Evolutionary conservation across 2,888 invertebrate species (phyloP), one percentile per base, ranked within the genome.

Genomic region (Romanomermis culicivorax): DNA sequence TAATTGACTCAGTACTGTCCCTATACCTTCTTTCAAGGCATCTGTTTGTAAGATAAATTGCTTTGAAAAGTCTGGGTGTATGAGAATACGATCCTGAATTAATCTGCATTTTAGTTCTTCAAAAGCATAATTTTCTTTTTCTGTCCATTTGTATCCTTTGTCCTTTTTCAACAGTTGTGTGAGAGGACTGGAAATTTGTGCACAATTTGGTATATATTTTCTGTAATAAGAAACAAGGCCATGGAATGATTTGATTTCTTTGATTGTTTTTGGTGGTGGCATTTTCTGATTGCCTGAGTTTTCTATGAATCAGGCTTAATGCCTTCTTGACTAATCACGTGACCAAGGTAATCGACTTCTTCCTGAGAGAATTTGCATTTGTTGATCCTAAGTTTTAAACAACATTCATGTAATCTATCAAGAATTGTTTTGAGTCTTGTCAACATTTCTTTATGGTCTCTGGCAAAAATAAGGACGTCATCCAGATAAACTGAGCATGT

Each of bases 151-250:
- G n/a, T 62, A 57, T 2, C 56, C 58, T 23, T 42, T 26, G 26
- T 54, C 53, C 47, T 60, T 60, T 29, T 58, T 58, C 1, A 60
- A 60, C 20, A 62, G 58, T 23, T 45, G 3, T 36, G 52, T 57
- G 2, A 60, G 52, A 1, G 61, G 61, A 14, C 30, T 30, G 4
- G 53, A 56, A 20, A 60, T 29, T 29, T 42, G 29, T 30, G 61
- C 36, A 42, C 54, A 60, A 24, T 59, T 52, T 27, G 49, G 49
- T 1, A 60, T 52, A 26, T 53, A 58, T 17, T 47, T 42, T 23
- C 60, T 47, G 29, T 54, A 60, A 43, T 59, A 60, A 1, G 26
- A 29, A 23, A 54, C 51, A 54, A 62, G 54, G 1, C 62, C 62
- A 1, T 63, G 42, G n/a, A 62, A 58, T 2, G 56, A n/a, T 24